Conservation (phyloP, 2,888 invertebrate species). For the Teinopalpus imperialis region DNA sequence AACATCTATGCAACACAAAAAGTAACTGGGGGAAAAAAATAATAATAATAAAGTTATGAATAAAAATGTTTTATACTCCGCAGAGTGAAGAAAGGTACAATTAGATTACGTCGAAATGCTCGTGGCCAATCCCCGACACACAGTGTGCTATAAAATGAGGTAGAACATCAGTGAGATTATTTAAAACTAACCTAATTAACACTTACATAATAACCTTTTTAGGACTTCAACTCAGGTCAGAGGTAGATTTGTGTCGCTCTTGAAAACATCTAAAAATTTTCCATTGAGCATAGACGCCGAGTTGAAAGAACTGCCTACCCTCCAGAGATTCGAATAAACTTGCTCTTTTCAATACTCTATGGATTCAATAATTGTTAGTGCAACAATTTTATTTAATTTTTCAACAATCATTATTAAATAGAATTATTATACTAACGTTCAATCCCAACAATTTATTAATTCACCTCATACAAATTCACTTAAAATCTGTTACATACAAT, state of each 20-base stretch:
- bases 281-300: constrained; percentile 57
- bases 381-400: constrained; percentile 35
- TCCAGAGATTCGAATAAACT: constrained; percentile 72
- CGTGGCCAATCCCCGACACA: constrained; percentile 59
- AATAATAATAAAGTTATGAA: constrained; percentile 69
- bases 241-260: constrained; percentile 31
- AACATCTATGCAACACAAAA: constrained; percentile 83
- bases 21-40: constrained; percentile 70
- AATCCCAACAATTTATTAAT: constrained; percentile 28
- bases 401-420: constrained; percentile 35
- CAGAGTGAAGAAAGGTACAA: constrained; percentile 78
- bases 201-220: constrained; percentile 58
- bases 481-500: constrained; percentile 36
- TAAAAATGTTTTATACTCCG: constrained; percentile 77
- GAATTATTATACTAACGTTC: constrained; percentile 35
- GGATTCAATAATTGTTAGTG: constrained; percentile 32
- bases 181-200: constrained; percentile 72
- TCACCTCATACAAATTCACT: constrained; percentile 29
- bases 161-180: constrained; percentile 76
- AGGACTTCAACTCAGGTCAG: constrained; percentile 59
- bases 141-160: constrained; percentile 59
- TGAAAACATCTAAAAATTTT: constrained; percentile 30
- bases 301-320: constrained; percentile 69
- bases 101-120: constrained; percentile 68
- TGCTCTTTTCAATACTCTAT: constrained; percentile 37